A percentile compares a stretch with the other conserved stretches of the same genome.
Conservation (phyloP, 2,113 vertebrate genomes). For the Bothrops jararaca region DNA sequence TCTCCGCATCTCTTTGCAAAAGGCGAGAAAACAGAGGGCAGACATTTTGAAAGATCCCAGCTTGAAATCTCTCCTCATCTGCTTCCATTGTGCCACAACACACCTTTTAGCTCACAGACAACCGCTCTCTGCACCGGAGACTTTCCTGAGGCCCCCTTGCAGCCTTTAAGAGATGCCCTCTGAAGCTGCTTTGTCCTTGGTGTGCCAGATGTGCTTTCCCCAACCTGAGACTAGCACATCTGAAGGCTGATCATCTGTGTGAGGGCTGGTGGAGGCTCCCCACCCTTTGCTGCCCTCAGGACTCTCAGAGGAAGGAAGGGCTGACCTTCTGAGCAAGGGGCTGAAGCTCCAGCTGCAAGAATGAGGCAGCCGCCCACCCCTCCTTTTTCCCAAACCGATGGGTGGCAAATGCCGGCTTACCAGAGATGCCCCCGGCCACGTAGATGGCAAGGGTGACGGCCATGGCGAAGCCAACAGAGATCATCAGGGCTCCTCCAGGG, state of each 20-base stretch:
- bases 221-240: neutral
- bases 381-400: neutral
- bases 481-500: slow-evolving; percentile 75
- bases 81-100: neutral
- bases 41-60: neutral
- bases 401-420: slow-evolving; percentile 68
- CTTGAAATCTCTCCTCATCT: neutral
- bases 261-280: neutral
- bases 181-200: neutral
- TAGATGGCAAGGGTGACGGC: slow-evolving; percentile 88
- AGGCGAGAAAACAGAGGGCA: slow-evolving; percentile 1
- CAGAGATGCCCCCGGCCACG: slow-evolving; percentile 87
- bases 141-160: neutral
- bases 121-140: no score
- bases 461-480: slow-evolving; percentile 83
- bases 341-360: neutral
- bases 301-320: neutral
- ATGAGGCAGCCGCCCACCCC: neutral
- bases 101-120: neutral
- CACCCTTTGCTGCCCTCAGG: neutral
- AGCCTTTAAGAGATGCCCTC: no score
- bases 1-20: neutral
- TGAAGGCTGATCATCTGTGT: neutral
- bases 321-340: neutral
- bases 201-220: neutral